Conservation (phyloP, 2,888 invertebrate species). For the Metellina segmentata region DNA sequence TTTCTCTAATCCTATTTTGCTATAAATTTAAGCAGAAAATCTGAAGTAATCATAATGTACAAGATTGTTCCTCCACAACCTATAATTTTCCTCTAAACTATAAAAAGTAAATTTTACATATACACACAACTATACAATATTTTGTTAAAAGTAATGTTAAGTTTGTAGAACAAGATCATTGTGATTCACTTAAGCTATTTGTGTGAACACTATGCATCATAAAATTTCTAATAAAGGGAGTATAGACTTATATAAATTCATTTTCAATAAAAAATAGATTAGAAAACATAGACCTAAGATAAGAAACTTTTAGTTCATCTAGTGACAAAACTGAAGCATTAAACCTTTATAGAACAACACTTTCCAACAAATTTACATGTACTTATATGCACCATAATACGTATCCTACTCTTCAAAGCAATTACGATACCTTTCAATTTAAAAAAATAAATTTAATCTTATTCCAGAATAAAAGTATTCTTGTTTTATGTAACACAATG, state of each 20-base stretch:
- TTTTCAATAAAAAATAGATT: background rate
- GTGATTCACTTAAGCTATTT: background rate
- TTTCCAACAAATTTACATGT: background rate
- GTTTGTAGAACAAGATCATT: background rate
- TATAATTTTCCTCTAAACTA: background rate
- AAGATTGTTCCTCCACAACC: background rate
- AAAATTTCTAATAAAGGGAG: background rate
- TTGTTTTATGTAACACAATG: slow-evolving; percentile 28
- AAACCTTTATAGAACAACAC: background rate
- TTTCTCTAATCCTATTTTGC: background rate
- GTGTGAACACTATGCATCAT: background rate
- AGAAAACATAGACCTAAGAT: background rate
- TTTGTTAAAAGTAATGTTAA: background rate
- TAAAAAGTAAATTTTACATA: slow-evolving; percentile 23
- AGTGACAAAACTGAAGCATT: background rate
- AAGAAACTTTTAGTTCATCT: background rate
- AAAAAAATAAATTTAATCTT: slow-evolving; percentile 28
- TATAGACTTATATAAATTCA: background rate
- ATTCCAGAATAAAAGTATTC: slow-evolving; percentile 4
- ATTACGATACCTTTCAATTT: background rate
- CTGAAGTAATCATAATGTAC: background rate
- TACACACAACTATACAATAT: background rate
- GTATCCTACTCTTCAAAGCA: background rate
- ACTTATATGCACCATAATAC: background rate
- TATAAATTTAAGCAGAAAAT: background rate